These are phyloP conservation scores for Papilio machaon DNA, from an alignment of 1,140 invertebrate genomes.

Conservation along the genomic window DNA sequence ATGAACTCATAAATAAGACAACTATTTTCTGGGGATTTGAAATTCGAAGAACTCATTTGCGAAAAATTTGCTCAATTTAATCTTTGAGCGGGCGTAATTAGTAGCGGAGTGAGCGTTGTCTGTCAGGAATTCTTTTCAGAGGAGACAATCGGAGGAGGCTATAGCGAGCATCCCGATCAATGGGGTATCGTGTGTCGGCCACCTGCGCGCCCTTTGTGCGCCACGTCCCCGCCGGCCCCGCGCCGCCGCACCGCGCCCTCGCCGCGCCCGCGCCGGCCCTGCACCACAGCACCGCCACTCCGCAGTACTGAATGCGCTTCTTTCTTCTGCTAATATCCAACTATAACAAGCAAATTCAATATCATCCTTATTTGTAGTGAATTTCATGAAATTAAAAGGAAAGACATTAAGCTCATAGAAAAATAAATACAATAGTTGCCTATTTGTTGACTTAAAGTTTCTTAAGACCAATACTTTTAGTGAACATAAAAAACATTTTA, in stretches of 20 bases:
- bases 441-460: no score
- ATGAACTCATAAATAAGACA: neutral
- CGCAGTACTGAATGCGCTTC: conserved; percentile 44
- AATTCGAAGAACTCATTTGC: neutral
- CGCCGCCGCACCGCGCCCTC: conserved; percentile 47
- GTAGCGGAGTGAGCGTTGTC: conserved; percentile 76
- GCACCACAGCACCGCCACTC: conserved; percentile 33
- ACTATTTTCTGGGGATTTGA: neutral
- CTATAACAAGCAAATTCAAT: neutral
- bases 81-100: conserved; percentile 75
- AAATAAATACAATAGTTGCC: no score
- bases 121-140: conserved; percentile 78
- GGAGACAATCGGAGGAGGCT: conserved; percentile 75
- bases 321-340: conserved; percentile 30
- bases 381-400: neutral
- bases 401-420: neutral
- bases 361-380: neutral
- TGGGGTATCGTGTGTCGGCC: conserved; percentile 79
- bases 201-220: conserved; percentile 67
- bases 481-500: neutral
- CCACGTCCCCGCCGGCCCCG: conserved; percentile 44
- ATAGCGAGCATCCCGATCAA: conserved; percentile 64
- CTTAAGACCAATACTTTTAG: no score
- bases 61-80: conserved; percentile 35
- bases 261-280: conserved; percentile 44